Conservation (phyloP, 2,113 vertebrate species). For the Alectura lathami region DNA sequence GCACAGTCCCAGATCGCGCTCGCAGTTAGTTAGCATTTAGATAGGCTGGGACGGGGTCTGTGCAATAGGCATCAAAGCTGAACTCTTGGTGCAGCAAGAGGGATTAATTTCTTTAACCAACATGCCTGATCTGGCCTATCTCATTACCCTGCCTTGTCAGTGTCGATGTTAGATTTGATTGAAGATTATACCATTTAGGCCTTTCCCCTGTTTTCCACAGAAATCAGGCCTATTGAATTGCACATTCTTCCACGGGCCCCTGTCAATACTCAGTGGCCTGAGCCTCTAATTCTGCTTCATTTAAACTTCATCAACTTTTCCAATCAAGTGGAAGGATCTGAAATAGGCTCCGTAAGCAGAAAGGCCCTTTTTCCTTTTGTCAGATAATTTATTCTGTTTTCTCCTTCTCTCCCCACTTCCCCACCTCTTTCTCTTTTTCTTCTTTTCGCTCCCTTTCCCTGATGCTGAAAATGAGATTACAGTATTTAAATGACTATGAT, state of each 20-base stretch:
- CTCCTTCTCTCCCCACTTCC: constrained; percentile 68
- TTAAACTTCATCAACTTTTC: constrained; percentile 99
- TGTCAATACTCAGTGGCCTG: constrained; percentile 83
- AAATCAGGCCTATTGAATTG: constrained; percentile 79
- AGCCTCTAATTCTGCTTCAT: constrained; percentile 99
- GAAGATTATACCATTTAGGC: constrained; percentile 99
- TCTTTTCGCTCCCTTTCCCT: constrained; percentile 85
- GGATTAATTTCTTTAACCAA: constrained; percentile 86
- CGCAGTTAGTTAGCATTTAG: constrained; percentile 98
- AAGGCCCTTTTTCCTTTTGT: constrained; percentile 79
- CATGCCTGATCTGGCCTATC: constrained; percentile 89
- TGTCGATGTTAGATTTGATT: constrained; percentile 91
- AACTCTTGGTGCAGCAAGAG: constrained; percentile 80
- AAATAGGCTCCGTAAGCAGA: constrained; percentile 82
- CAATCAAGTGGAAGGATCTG: constrained; percentile 97
- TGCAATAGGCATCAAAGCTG: constrained; percentile 88
- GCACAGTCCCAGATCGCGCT: constrained; percentile 72
- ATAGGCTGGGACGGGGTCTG: constrained; percentile 88
- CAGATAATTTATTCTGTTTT: constrained; percentile 82
- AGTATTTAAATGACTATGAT: constrained; percentile 99
- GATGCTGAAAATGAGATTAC: constrained; percentile 99
- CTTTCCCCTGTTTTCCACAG: constrained; percentile 78
- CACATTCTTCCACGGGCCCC: constrained; percentile 62
- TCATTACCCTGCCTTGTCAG: constrained; percentile 95
- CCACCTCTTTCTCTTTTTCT: constrained; percentile 71